A percentile compares a stretch with the other conserved stretches of the same genome.
Evolutionary conservation across 2,113 vertebrate species (phyloP).

Genomic region (Danio rerio): DNA sequence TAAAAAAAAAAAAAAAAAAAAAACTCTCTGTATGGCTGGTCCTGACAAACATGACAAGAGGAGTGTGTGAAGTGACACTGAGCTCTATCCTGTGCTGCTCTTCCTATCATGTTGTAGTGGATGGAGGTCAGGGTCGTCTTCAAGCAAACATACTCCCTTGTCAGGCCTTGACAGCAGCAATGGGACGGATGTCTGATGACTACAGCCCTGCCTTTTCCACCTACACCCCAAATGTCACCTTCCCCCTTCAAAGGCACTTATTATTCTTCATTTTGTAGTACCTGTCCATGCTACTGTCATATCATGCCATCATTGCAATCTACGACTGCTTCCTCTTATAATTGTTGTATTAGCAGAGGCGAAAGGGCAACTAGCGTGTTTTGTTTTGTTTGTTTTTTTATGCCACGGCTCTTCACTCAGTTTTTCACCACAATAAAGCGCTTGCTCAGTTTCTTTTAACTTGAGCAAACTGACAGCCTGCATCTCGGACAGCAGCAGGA

Average conservation of each 20-base stretch:
- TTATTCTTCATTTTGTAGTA: conserved; percentile 28
- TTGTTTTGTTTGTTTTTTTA: not conserved
- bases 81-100: conserved; percentile 50
- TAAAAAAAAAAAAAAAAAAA: conserved; percentile 49
- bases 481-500: conserved; percentile 32
- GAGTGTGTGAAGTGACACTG: conserved; percentile 64
- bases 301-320: not conserved
- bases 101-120: conserved; percentile 65
- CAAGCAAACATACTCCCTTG: conserved; percentile 43
- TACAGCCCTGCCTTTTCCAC: conserved; percentile 37
- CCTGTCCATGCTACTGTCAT: conserved; percentile 24
- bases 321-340: not conserved
- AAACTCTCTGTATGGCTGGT: conserved; percentile 64
- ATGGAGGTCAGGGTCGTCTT: conserved; percentile 61
- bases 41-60: conserved; percentile 72
- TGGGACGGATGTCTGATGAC: conserved; percentile 33
- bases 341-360: conserved; percentile 1
- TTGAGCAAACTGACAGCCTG: conserved; percentile 31
- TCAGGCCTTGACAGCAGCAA: conserved; percentile 61
- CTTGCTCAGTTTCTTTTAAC: conserved; percentile 28
- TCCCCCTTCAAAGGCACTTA: conserved; percentile 15
- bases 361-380: not conserved
- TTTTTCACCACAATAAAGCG: conserved; percentile 3
- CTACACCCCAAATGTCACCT: conserved; percentile 38
- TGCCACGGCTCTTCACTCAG: conserved; percentile 16